Percentiles rank a stretch among this genome's conserved stretches.
Evolutionary conservation across 2,113 vertebrate species (phyloP).

Genomic region (Forbesichthys agassizii): DNA sequence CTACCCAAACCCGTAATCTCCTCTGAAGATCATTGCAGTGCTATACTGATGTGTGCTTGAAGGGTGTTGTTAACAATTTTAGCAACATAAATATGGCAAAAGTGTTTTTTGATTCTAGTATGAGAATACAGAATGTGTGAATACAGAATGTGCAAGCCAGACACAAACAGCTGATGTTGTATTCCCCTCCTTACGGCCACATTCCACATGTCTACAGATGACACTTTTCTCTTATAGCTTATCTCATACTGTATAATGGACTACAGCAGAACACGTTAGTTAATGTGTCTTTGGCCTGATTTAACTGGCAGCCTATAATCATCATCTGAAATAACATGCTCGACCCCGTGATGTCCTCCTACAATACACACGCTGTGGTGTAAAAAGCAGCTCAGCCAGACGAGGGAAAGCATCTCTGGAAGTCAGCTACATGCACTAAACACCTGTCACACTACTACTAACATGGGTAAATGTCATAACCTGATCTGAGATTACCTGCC

Average conservation of each 20-base stretch:
- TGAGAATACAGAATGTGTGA: too few relatives aligned
- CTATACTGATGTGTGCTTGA: not conserved
- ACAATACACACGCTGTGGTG: slow-evolving; percentile 4
- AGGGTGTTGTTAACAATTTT: not conserved
- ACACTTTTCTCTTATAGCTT: slow-evolving; percentile 46
- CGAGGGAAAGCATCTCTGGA: slow-evolving; percentile 33
- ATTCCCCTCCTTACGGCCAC: slow-evolving; percentile 34
- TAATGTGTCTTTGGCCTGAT: slow-evolving; percentile 36
- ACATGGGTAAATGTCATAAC: slow-evolving; percentile 48
- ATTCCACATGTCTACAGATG: slow-evolving; percentile 69
- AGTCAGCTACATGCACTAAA: slow-evolving; percentile 9
- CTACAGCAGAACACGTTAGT: slow-evolving; percentile 26
- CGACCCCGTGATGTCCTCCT: slow-evolving; percentile 43
- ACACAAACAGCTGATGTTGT: not conserved
- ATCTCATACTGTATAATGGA: slow-evolving; percentile 14
- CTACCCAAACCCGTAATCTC: slow-evolving; percentile 1
- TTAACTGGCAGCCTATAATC: slow-evolving; percentile 35
- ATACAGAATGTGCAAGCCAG: not conserved
- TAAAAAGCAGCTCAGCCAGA: slow-evolving; percentile 18
- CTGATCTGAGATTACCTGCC: slow-evolving; percentile 61
- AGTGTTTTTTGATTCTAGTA: too few relatives aligned
- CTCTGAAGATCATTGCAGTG: slow-evolving; percentile 3
- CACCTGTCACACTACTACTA: slow-evolving; percentile 8
- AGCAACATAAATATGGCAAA: too few relatives aligned
- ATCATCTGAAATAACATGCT: slow-evolving; percentile 29